Evolutionary conservation across 2,888 invertebrate species (phyloP), one percentile per base, ranked within the genome.

Genomic region (Tetranychus piercei): DNA sequence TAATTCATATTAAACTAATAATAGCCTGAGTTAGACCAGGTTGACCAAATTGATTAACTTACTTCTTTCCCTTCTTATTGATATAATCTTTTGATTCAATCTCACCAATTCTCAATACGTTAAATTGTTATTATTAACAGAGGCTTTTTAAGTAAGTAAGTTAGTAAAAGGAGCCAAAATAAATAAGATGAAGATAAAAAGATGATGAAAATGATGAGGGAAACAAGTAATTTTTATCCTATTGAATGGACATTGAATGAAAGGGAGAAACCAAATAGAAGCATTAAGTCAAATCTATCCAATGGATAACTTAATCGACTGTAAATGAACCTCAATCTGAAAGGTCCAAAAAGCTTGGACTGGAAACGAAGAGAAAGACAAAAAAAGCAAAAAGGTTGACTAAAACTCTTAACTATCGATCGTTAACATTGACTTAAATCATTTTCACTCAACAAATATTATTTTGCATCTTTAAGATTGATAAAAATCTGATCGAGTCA

Each of bases 11-110:
- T 55, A 55, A 55, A 55, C 55, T 55, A 55, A 55, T 55, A 55
- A 55, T 6, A 55, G 15, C 11, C 55, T 55, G 55, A 55, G 9
- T 9, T 1, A 15, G 55, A 55, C 15, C 55, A 55, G 55, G 55
- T 55, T 55, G 55, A 55, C 55, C 55, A 55, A 55, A 55, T 55
- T 55, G 55, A 55, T 55, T 55, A 55, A 55, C 55, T 55, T 55
- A 15, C 55, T 55, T 15, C 55, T 55, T 55, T 55, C 15, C 11
- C 55, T 55, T 55, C 9, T 15, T 15, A 6, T 15, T 15, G 15
- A 15, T 55, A 55, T 55, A 55, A 55, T 55, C 55, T 55, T 55
- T 55, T 55, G 11, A 55, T 55, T 55, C 55, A 34, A 34, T 34
- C 34, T 34, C 34, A 34, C 55, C 11, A 55, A 15, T 15, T 55